Base-by-base conservation (phyloP, 2,797 vertebrate genomes). In the Rhinichthys osculus region DNA sequence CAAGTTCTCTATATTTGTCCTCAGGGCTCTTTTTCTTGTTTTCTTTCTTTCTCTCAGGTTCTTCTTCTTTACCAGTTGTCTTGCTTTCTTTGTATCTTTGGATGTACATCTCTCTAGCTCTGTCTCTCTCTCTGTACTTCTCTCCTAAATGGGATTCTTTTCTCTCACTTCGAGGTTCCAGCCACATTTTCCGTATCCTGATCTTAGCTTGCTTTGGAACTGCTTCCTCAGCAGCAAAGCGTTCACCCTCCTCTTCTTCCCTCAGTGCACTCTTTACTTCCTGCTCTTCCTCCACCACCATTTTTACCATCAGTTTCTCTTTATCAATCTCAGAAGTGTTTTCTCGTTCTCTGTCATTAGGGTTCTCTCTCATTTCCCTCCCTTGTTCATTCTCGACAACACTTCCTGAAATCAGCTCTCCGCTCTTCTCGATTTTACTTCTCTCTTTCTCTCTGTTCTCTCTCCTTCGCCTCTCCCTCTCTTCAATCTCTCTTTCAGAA, bases 181-280 rank as follows among this genome's bases (percentile, higher is more conserved):
- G 93, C 95, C 95, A 96, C 94, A 94, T 94, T 92, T 91, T 94
- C 54, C 86, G 93, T 74, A 59, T 21, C 30, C 77, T 89, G 87
- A 67, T 87, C 86, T 85, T 88, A 27, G 62, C 4, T n/a, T 47
- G 85, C 16, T 54, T 82, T 78, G 2, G 86, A 87, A 84, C 73
- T 81, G 23, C 87, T 87, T 67, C 91, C 92, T 42, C 72, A 86
- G 80, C 72, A 82, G 44, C 42, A 81, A 21, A 27, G 19, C 81
- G 71, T 85, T 30, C 42, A 89, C 42, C 82, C 84, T 30, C 40
- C 50, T 78, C 89, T 89, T 66, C 86, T 89, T 78, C 50, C 54
- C 7, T 57, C 64, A 62, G 81, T 85, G 70, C 30, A 44, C 23
- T 38, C 69, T 42, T 59, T 50, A 19, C 57, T 35, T 80, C 67